phyloP scores from a whole-genome alignment of 2,888 invertebrate genomes.

The Cerastis rubricosa region DNA sequence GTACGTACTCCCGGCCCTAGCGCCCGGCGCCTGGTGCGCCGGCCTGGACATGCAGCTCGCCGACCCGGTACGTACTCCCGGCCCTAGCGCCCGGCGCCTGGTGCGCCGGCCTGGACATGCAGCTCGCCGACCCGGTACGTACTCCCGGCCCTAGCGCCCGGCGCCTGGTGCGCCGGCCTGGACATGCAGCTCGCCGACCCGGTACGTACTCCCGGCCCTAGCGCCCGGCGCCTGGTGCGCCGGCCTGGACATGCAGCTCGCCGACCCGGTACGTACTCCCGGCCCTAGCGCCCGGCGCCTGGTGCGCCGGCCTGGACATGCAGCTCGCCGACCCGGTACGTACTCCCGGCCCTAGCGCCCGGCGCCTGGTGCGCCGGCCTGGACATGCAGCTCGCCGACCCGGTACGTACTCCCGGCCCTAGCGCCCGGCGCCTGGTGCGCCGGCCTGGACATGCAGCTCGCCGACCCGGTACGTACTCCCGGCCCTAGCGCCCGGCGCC shows the following conservation, averaged over 20 bases:
- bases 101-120: slow-evolving; percentile 67
- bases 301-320: slow-evolving; percentile 70
- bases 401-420: slow-evolving; percentile 1
- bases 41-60: slow-evolving; percentile 1
- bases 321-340: slow-evolving; percentile 26
- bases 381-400: slow-evolving; percentile 22
- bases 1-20: neutral
- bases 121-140: slow-evolving; percentile 28
- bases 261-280: slow-evolving; percentile 22
- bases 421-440: slow-evolving; percentile 76
- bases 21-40: slow-evolving; percentile 77
- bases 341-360: slow-evolving; percentile 31
- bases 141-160: slow-evolving; percentile 52
- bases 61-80: slow-evolving; percentile 23
- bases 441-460: slow-evolving; percentile 32
- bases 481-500: slow-evolving; percentile 61
- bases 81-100: slow-evolving; percentile 71
- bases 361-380: slow-evolving; percentile 76
- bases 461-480: slow-evolving; percentile 23
- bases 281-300: slow-evolving; percentile 67
- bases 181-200: slow-evolving; percentile 23
- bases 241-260: slow-evolving; percentile 1
- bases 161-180: slow-evolving; percentile 74
- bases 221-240: slow-evolving; percentile 77
- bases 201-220: neutral